Base-by-base conservation (phyloP, 2,113 vertebrate genomes). In the Talpa occidentalis region DNA sequence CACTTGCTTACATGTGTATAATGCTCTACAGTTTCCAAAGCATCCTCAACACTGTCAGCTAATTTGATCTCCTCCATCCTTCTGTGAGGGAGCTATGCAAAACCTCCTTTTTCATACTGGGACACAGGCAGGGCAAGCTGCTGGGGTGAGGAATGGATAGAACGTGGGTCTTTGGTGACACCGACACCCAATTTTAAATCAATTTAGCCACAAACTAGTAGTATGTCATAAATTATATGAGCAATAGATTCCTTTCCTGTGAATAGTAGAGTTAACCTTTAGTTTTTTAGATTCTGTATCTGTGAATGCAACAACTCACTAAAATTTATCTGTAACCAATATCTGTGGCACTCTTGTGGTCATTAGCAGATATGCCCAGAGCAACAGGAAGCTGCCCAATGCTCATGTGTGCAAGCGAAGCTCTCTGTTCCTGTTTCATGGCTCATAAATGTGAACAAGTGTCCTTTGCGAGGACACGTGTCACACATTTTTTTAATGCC, bases 11-110 rank as follows among this genome's bases (percentile, higher is more conserved):
- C 72, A 60, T 87, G 76, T 94, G 35, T 84, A n/a, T 91, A 72
- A 94, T 88, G 76, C 35, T 42, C 40, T 49, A 22, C 10, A 47
- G 52, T 87, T 95, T 95, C 54, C 47, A 92, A 22, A 92, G 26
- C 52, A 60, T 77, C 10, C 79, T 47, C 7, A 10, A 84, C 66
- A 70, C 26, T 22, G 42, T 47, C 24, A 6, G 17, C 77, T 73
- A 92, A 89, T 90, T 70, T 84, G 66, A 66, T 69, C 10, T 16
- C 74, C 21, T 49, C 47, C 16, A 42, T 76, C 85, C 40, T 64
- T 80, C 44, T 76, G 44, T 22, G 64, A 88, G 74, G 32, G 37
- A 35, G 44, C n/a, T 88, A 4, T 81, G 67, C 64, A 35, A 5
- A 42, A 60, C 3, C 8, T 72, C 54, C 77, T 88, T 49, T 70